These are phyloP conservation scores for Hyalella azteca DNA, from an alignment of 2,888 invertebrate species.

Conservation along the genomic window DNA sequence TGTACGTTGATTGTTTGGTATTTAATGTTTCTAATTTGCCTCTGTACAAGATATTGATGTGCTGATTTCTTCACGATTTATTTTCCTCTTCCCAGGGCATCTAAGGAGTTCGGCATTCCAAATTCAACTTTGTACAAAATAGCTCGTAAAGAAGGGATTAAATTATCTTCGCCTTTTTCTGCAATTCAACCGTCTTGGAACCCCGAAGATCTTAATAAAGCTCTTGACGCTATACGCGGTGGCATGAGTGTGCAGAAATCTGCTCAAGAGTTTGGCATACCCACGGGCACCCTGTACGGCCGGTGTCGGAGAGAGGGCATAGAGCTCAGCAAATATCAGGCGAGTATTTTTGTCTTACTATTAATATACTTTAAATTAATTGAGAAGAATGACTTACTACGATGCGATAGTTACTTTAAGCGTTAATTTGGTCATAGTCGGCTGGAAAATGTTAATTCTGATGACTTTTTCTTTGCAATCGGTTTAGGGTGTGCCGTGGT, in stretches of 20 bases:
- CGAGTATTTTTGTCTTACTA: conserved; percentile 37
- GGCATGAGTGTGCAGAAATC: conserved; percentile 78
- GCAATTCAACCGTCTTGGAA: conserved; percentile 89
- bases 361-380: background rate
- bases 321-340: conserved; percentile 73
- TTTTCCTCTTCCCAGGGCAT: conserved; percentile 70
- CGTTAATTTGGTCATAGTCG: no score
- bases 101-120: conserved; percentile 83
- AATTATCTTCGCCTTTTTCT: conserved; percentile 87
- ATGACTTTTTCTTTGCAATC: no score
- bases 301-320: conserved; percentile 89
- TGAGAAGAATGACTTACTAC: background rate
- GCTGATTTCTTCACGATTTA: no score
- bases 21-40: no score
- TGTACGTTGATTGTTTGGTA: no score
- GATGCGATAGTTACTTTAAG: no score
- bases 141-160: conserved; percentile 85
- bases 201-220: conserved; percentile 64
- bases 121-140: conserved; percentile 91
- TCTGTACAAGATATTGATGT: no score
- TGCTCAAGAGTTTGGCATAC: conserved; percentile 84
- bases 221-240: conserved; percentile 70
- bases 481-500: conserved; percentile 73
- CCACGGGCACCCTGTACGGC: conserved; percentile 86
- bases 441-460: no score